Evolutionary conservation across 2,113 vertebrate species (phyloP), one percentile per base, ranked within the genome.

Genomic region (Gavialis gangeticus): DNA sequence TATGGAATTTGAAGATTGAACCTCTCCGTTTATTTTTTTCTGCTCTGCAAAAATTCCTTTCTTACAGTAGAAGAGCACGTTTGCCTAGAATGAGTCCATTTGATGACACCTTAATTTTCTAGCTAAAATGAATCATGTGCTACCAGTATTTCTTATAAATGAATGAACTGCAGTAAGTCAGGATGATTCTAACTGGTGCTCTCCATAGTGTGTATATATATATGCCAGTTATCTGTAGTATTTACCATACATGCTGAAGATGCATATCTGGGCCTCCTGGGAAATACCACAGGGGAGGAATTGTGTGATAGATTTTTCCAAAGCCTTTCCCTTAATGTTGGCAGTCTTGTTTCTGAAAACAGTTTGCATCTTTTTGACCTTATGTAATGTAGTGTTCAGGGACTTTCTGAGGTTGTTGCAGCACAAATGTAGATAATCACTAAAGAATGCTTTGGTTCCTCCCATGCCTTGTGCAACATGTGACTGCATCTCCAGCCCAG

Each of bases 391-490:
- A 95, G 84, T 19, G 64, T 93, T 96, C 85, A 82, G 96, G 90
- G 92, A 92, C 88, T 95, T 97, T 90, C 24, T 96, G 88, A 91
- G 87, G 88, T 96, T 96, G 77, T 90, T 96, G 88, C 82, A 96
- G 94, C 84, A 77, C 93, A 95, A 91, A 78, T 55, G 96, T 96
- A 93, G 93, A 95, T 95, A 96, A 97, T 96, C 95, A 85, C 93
- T 89, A 88, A 96, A 95, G 91, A 97, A 97, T 95, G 94, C 94
- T 96, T 94, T 93, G 75, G 94, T 96, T 95, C 94, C 96, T 96
- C 94, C 95, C 96, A 85, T 96, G 84, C 22, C 91, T 91, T 95
- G 64, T 91, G n/a, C 77, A 85, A 79, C 89, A 88, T 94, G 80
- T 93, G 93, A 90, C 86, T 94, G 84, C 73, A 79, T 94, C 57